A percentile compares a stretch with the other conserved stretches of the same genome.
Evolutionary conservation across 2,888 invertebrate genomes (phyloP).

Genomic region (Caenorhabditis plicata): DNA sequence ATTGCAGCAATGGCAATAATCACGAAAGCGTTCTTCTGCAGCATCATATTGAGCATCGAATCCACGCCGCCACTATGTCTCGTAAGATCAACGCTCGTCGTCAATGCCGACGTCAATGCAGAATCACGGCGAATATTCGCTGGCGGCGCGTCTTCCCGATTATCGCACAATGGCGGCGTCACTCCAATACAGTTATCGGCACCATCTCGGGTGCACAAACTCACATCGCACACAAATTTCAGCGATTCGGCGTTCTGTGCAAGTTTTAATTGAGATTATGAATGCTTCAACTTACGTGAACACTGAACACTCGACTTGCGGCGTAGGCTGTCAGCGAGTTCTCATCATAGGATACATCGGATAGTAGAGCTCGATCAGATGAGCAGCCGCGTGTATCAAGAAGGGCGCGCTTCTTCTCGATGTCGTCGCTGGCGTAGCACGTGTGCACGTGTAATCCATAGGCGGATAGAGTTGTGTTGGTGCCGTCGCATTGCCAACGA

Average conservation of each 20-base stretch:
- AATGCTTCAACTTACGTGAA: conserved; percentile 13
- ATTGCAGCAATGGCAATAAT: conserved; percentile 13
- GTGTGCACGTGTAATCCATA: conserved; percentile 59
- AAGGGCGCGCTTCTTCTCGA: conserved; percentile 47
- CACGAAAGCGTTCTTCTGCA: conserved; percentile 12
- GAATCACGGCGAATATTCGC: conserved; percentile 18
- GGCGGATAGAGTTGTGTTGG: conserved; percentile 39
- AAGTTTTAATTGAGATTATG: neutral
- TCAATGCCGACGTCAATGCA: conserved; percentile 38
- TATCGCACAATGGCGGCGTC: conserved; percentile 47
- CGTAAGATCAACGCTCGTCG: conserved; percentile 28
- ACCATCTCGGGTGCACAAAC: conserved; percentile 58
- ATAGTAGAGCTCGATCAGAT: conserved; percentile 49
- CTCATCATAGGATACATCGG: conserved; percentile 54
- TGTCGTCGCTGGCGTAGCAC: conserved; percentile 56
- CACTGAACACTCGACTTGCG: conserved; percentile 52
- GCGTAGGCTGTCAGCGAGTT: conserved; percentile 56
- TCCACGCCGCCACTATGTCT: conserved; percentile 2
- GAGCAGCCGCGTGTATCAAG: conserved; percentile 55
- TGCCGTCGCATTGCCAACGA: conserved; percentile 62
- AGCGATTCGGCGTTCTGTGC: conserved; percentile 53
- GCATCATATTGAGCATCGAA: conserved; percentile 4
- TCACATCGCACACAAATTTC: conserved; percentile 44
- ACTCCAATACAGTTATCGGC: conserved; percentile 62
- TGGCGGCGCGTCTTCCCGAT: conserved; percentile 19